A percentile compares a stretch with the other conserved stretches of the same genome.
Conservation (phyloP, 2,113 vertebrate species). For the Mustela lutreola region DNA sequence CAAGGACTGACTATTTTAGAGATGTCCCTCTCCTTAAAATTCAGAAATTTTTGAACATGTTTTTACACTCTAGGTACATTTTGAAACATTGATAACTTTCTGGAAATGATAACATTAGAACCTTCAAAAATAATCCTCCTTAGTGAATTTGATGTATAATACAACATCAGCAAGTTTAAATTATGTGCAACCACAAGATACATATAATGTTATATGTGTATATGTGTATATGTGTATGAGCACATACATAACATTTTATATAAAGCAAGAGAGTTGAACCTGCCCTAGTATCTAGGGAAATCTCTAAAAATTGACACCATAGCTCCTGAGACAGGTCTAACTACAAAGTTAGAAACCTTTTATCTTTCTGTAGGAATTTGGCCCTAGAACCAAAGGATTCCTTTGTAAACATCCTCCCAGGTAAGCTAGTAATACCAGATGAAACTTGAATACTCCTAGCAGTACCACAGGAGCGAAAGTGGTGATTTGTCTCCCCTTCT, state of each 20-base stretch:
- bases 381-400: neutral
- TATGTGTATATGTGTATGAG: neutral
- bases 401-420: slow-evolving; percentile 23
- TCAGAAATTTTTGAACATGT: neutral
- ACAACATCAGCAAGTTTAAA: neutral
- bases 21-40: neutral
- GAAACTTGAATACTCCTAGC: neutral
- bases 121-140: neutral
- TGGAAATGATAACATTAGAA: neutral
- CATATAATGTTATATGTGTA: neutral
- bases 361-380: neutral
- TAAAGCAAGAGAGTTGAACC: neutral
- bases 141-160: neutral
- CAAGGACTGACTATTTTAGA: neutral
- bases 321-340: neutral
- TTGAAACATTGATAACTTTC: neutral
- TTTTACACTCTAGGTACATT: neutral
- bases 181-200: neutral
- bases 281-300: neutral
- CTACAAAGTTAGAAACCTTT: neutral
- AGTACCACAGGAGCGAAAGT: neutral
- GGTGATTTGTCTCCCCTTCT: neutral
- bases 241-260: neutral
- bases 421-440: slow-evolving; percentile 9
- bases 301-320: neutral